These are phyloP conservation scores for human (Homo sapiens) DNA, from an alignment of 2,113 vertebrate species.

Conservation along the genomic window GRCh38 chr3:73471501-73472000, in stretches of 20 bases:
- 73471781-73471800: background rate
- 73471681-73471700: background rate
- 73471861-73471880: background rate
- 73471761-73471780: background rate
- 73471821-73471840: background rate
- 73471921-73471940: background rate
- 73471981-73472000: background rate
- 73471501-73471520: background rate
- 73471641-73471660: background rate
- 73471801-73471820: background rate
- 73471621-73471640: background rate
- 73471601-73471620: background rate
- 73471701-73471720: background rate
- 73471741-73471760: background rate
- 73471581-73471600: background rate
- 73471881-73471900: background rate
- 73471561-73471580: background rate
- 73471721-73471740: background rate
- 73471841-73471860: background rate
- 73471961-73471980: accelerated
- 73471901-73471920: background rate
- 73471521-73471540: background rate
- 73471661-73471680: background rate
- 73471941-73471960: background rate
- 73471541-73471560: background rate